Base-by-base conservation (phyloP, 2,113 vertebrate genomes). In the Rhinichthys klamathensis region DNA sequence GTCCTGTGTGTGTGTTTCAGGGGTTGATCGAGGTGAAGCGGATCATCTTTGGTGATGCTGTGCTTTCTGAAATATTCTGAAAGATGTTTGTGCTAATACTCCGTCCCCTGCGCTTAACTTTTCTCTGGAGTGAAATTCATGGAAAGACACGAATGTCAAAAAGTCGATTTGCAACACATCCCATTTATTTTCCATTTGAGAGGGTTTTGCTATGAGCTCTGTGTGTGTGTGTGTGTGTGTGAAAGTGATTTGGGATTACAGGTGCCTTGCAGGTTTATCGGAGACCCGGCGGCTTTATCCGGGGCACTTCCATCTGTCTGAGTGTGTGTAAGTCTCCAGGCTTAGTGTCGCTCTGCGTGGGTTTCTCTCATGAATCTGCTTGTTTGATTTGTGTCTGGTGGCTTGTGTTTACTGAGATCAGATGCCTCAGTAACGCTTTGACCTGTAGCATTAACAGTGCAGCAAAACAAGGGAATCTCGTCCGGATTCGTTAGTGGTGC, bases 231-330 rank as follows among this genome's bases (percentile, higher is more conserved):
- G 30, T 80, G 51, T 82, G 32, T 30, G 80, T 84, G 78, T 85
- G 83, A 81, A 87, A 87, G 35, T 86, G 78, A 73, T 88, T 81
- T 70, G 79, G 88, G 77, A 86, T 90, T 88, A 80, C 80, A 85
- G 78, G 83, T 85, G 46, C 80, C 82, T 86, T 74, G 56, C 77
- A 61, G 88, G 58, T 87, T 80, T 87, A 83, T 87, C 82, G 11
- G 65, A 83, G 63, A 79, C 44, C 65, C 51, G 9, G 54, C 69
- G 35, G 84, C 35, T 74, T 81, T 82, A 86, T 82, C 79, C 76
- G 21, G 75, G 84, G 15, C 63, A 67, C 30, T 80, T 80, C 38
- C 85, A 82, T 73, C 85, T 49, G 79, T 69, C 72, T 82, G 61
- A 70, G 70, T 72, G 54, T 67, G 32, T 84, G 65, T 84, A 60